Evolutionary conservation across 2,797 vertebrate species (phyloP).

Genomic region (Arrhamphus sclerolepis): DNA sequence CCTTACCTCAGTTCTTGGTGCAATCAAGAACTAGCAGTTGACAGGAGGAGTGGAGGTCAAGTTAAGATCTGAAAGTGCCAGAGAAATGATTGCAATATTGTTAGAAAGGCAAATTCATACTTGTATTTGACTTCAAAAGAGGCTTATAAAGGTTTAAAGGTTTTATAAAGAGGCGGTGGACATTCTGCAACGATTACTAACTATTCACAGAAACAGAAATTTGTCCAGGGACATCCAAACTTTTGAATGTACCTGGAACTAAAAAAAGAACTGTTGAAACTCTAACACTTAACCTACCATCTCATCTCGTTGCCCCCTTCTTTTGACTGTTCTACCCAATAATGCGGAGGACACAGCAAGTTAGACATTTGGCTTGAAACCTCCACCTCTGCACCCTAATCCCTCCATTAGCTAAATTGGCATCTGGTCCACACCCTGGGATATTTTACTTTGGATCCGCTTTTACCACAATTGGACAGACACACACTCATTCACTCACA

Average conservation of each 20-base stretch:
- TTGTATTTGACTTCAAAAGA: too few species aligned
- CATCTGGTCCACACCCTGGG: slow-evolving; percentile 49
- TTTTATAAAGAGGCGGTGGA: too few species aligned
- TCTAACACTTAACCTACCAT: slow-evolving; percentile 9
- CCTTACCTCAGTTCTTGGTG: too few species aligned
- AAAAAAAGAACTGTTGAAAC: slow-evolving; percentile 11
- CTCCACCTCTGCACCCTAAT: slow-evolving; percentile 64
- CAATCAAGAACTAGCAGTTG: background rate
- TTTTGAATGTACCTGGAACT: too few species aligned
- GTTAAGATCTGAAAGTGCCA: background rate
- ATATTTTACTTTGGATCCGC: slow-evolving; percentile 42
- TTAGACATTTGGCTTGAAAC: slow-evolving; percentile 58
- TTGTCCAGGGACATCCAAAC: background rate
- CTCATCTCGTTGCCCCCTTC: slow-evolving; percentile 44
- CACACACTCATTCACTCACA: slow-evolving; percentile 5
- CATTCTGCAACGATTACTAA: background rate
- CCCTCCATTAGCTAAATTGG: slow-evolving; percentile 75
- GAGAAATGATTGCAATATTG: too few species aligned
- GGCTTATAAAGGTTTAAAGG: too few species aligned
- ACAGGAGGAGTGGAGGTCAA: background rate
- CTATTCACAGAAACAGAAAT: background rate
- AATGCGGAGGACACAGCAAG: slow-evolving; percentile 28
- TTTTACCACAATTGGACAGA: slow-evolving; percentile 53
- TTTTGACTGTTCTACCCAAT: slow-evolving; percentile 25
- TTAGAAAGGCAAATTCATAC: too few species aligned